A percentile compares a stretch with the other conserved stretches of the same genome.
These are phyloP conservation scores for Micromussa lordhowensis DNA, from an alignment of 92 coral and sea anemone species.

Conservation along the genomic window DNA sequence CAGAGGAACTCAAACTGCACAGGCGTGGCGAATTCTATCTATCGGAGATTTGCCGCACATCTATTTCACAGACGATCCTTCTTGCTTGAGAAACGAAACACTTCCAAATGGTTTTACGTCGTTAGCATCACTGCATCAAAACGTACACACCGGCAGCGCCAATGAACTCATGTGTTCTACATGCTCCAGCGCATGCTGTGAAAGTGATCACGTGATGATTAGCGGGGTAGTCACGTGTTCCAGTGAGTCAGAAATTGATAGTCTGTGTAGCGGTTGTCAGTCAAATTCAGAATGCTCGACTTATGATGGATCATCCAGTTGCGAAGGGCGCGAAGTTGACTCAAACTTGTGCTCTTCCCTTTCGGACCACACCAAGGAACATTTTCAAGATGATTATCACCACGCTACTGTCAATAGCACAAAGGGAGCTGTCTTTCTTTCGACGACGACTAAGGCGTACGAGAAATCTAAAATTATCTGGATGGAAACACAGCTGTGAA, in stretches of 20 bases:
- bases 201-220: neutral
- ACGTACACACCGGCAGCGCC: neutral
- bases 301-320: neutral
- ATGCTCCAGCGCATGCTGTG: conserved; percentile 8
- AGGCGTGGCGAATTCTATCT: conserved; percentile 6
- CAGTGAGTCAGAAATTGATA: neutral
- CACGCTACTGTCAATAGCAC: neutral
- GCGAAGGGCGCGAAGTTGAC: neutral
- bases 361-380: neutral
- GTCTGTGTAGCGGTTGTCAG: conserved; percentile 5
- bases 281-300: neutral
- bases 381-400: neutral
- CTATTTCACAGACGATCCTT: too few relatives aligned
- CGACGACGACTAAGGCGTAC: neutral
- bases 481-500: conserved; percentile 31
- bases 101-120: neutral
- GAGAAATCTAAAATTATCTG: conserved; percentile 2
- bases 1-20: conserved; percentile 1
- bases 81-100: neutral
- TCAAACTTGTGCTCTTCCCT: neutral
- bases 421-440: neutral
- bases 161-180: conserved; percentile 5
- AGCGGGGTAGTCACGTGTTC: neutral
- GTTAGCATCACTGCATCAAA: neutral
- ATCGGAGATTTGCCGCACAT: neutral